Base-by-base conservation (phyloP, 1,140 invertebrate genomes). In the Heliconius congener region DNA sequence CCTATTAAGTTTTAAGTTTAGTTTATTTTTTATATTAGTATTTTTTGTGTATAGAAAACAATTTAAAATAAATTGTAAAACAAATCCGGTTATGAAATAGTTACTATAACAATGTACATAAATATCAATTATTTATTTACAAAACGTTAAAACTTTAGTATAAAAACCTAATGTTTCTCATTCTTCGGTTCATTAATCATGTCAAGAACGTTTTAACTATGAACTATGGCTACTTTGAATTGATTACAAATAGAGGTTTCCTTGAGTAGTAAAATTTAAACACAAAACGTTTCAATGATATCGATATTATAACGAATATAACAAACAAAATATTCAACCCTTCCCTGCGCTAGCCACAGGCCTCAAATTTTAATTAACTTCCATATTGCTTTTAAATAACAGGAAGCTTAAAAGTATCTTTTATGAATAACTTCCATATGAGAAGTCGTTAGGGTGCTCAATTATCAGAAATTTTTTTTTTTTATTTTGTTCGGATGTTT, bases 361-460 rank as follows among this genome's bases (percentile, higher is more conserved):
- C 23, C 11, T 30, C 60, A 30, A 11, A 71, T 79, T 82, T 79
- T 82, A 79, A 82, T 79, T 75, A 74, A 52, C 76, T 82, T 82
- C 57, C 42, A 71, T 76, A 79, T 82, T 79, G 74, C 57, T 82
- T 82, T 81, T 76, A 73, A 82, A 74, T 76, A 76, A 79, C 74
- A 79, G 81, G 81, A 82, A 82, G 71, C 74, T 0, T 73, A 75
- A 42, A 73, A 34, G 76, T 57, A 79, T 76, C 55, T 46, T 80
- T 73, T 73, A 27, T 66, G 50, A 71, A 76, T 50, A 13, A 39
- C 60, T 66, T 66, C 23, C 23, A 66, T 5, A n/a, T 30, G 60
- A 66, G 60, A 66, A 13, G 23, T 13, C 23, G 0, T 8, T 27
- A 13, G 9, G 11, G 23, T 4, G 27, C 30, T 66, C 11, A 66